Base-by-base conservation (phyloP, 2,113 vertebrate species). In the Hylia prasina region DNA sequence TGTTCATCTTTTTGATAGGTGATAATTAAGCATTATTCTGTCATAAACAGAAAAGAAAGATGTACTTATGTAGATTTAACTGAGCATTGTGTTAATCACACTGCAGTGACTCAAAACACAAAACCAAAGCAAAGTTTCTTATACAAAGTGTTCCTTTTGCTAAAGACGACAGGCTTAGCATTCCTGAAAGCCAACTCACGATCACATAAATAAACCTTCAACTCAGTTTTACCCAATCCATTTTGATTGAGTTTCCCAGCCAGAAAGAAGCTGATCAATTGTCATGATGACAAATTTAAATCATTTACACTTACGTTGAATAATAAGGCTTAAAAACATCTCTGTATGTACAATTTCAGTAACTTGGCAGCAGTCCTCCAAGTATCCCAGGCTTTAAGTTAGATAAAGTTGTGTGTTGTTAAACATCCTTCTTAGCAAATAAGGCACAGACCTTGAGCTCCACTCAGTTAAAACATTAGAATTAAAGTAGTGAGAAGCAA, bases 21-120 rank as follows among this genome's bases (percentile, higher is more conserved):
- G 75, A 95, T 97, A 96, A 98, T 98, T 98, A 98, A 90, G 81
- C 77, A 75, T 97, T 97, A 97, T 96, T 95, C 97, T 98, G 97
- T 97, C 97, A 97, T 93, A 98, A 97, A 97, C 96, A 97, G 97
- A 97, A 97, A 97, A 97, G 97, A 94, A 96, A 95, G 96, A 96
- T 91, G 93, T 94, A 94, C 82, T 96, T 60, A 58, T 57, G 80
- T 80, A 85, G 91, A 92, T 94, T 98, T 96, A 97, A 96, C 94
- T 95, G 66, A 90, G 92, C 88, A 75, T 81, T 95, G 81, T 92
- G 94, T 96, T 97, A 98, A 97, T 98, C 96, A 98, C 96, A 98
- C 94, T 93, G 94, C 97, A 97, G 85, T 91, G 90, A 96, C 80
- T 97, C 97, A 97, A 96, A 95, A 96, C 56, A 96, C 79, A 97